These are phyloP conservation scores for Arbacia lixula DNA, from an alignment of 53 echinoderm and acorn worm genomes.

Conservation along the genomic window DNA sequence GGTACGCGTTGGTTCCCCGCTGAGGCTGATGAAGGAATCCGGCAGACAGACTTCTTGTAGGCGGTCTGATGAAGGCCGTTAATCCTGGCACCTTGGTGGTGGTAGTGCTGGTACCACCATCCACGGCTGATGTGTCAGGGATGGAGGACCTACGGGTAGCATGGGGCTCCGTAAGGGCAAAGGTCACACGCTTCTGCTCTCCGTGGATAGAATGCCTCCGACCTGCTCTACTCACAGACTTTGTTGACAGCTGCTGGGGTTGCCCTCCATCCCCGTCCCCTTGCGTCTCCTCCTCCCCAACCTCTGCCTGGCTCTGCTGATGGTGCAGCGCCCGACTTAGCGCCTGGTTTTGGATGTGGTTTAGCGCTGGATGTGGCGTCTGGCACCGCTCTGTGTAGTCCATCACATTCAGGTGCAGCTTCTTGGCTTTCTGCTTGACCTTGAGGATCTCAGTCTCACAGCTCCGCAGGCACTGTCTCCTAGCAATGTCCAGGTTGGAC, in stretches of 20 bases:
- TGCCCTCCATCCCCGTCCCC: not conserved
- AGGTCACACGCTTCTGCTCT: not conserved
- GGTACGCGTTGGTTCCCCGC: conserved; percentile 3
- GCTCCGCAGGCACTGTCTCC: conserved; percentile 33
- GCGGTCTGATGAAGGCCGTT: not conserved
- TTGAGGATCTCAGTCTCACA: conserved; percentile 40
- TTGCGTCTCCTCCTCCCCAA: not conserved
- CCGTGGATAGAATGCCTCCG: not conserved
- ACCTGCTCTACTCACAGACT: not conserved
- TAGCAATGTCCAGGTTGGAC: conserved; percentile 20
- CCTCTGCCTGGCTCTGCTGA: not conserved
- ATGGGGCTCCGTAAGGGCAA: not conserved
- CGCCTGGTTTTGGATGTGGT: not conserved
- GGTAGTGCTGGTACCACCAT: not conserved
- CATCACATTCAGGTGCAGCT: conserved; percentile 28
- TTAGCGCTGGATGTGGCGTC: not conserved
- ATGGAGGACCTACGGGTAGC: not conserved
- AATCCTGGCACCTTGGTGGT: no score
- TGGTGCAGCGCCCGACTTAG: no score
- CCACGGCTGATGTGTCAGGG: not conserved
- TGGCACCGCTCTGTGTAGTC: conserved; percentile 38
- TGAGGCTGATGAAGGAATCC: not conserved
- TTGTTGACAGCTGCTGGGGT: not conserved
- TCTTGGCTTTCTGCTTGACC: conserved; percentile 28
- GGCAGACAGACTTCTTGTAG: conserved; percentile 17